These are phyloP conservation scores for Melangyna quadrimaculata DNA, from an alignment of 2,888 invertebrate genomes.

Conservation along the genomic window DNA sequence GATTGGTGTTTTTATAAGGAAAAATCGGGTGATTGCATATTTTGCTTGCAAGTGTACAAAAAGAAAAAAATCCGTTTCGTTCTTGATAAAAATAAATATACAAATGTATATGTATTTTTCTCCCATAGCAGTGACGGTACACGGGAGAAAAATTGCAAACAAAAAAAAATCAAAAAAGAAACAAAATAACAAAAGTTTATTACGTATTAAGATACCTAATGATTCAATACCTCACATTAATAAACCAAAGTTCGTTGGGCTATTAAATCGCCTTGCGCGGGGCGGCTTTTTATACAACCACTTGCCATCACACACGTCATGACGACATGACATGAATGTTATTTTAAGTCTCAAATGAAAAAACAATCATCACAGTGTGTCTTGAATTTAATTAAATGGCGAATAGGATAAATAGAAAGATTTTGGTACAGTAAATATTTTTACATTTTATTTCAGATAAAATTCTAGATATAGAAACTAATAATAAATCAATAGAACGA, in stretches of 20 bases:
- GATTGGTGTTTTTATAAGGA: too few relatives aligned
- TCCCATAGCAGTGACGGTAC: background rate
- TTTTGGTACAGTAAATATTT: constrained; percentile 26
- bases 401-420: constrained; percentile 16
- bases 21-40: too few relatives aligned
- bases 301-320: constrained; percentile 22
- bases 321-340: constrained; percentile 19
- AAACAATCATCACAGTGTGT: constrained; percentile 1
- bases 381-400: constrained; percentile 57
- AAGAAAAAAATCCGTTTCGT: background rate
- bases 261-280: constrained; percentile 25
- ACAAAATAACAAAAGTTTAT: constrained; percentile 23
- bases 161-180: background rate
- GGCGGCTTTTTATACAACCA: background rate
- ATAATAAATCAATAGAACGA: constrained; percentile 15
- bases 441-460: constrained; percentile 48
- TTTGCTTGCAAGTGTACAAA: too few relatives aligned
- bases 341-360: background rate
- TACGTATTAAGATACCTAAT: constrained; percentile 5
- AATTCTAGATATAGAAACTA: constrained; percentile 8
- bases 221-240: constrained; percentile 17
- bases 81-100: background rate
- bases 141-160: background rate
- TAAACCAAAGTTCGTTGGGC: constrained; percentile 59
- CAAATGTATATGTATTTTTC: background rate